Conservation (phyloP, 1,140 invertebrate genomes). For the Sesamia nonagrioides region DNA sequence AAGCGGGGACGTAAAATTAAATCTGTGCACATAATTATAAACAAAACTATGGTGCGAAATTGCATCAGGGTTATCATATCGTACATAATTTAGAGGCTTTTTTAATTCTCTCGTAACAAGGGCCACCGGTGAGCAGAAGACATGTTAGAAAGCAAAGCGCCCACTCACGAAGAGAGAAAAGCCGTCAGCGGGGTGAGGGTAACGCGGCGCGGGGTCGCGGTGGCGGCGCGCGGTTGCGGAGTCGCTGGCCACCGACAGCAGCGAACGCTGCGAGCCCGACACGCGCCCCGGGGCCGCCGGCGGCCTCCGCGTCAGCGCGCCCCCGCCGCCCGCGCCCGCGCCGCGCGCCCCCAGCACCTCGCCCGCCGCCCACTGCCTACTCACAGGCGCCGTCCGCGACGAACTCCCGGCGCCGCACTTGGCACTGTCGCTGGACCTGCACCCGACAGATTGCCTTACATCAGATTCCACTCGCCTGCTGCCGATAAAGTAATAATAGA, state of each 20-base stretch:
- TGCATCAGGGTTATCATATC: not conserved
- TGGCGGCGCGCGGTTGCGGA: conserved; percentile 82
- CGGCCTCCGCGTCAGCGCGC: conserved; percentile 63
- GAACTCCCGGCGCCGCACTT: conserved; percentile 78
- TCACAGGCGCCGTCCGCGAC: conserved; percentile 76
- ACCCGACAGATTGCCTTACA: conserved; percentile 50
- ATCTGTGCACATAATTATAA: not conserved
- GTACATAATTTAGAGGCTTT: not conserved
- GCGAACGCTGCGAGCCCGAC: conserved; percentile 79
- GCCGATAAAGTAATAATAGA: conserved; percentile 25
- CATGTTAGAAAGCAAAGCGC: conserved; percentile 85
- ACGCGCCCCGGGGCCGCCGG: conserved; percentile 67
- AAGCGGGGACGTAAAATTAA: not conserved
- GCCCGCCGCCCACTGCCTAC: conserved; percentile 78
- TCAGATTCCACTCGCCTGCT: conserved; percentile 45
- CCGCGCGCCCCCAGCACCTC: conserved; percentile 56
- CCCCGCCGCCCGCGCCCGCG: conserved; percentile 51
- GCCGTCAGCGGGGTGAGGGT: conserved; percentile 77
- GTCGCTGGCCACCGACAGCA: conserved; percentile 85
- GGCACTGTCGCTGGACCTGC: conserved; percentile 86
- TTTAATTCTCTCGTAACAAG: conserved; percentile 47
- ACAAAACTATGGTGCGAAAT: not conserved
- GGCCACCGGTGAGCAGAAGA: conserved; percentile 74
- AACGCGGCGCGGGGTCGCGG: conserved; percentile 74
- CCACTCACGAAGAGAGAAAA: conserved; percentile 88